Percentiles rank a stretch among this genome's conserved stretches.
phyloP scores from a whole-genome alignment of 2,797 vertebrate species.

The Alfaro cultratus region DNA sequence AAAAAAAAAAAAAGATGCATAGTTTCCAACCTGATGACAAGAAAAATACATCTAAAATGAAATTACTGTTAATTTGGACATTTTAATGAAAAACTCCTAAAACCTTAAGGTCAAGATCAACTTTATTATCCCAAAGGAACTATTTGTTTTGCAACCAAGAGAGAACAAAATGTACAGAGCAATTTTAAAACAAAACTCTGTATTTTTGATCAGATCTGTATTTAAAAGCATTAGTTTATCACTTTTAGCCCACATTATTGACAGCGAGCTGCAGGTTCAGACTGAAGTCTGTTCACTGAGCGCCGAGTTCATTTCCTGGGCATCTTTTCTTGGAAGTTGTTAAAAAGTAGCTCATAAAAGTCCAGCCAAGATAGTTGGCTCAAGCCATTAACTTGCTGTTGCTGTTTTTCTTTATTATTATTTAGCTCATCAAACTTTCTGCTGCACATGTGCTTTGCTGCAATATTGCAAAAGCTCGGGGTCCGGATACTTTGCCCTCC shows the following conservation, averaged over 20 bases:
- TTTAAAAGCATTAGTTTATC: not conserved
- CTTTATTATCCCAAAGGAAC: not conserved
- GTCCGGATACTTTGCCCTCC: not conserved
- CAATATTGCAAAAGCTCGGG: not conserved
- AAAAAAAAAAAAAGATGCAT: not conserved
- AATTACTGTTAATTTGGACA: not conserved
- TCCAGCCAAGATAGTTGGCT: not conserved
- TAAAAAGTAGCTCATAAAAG: conserved; percentile 1
- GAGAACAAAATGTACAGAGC: not conserved
- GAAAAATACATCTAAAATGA: not conserved
- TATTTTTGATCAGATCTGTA: not conserved
- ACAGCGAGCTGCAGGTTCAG: not conserved
- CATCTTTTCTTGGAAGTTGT: not conserved
- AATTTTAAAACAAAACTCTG: not conserved
- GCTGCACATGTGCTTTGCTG: not conserved
- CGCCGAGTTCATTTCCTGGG: not conserved
- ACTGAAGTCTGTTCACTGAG: not conserved
- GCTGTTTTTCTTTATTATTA: conserved; percentile 1
- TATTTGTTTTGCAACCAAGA: not conserved
- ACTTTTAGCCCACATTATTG: not conserved
- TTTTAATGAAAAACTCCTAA: not conserved
- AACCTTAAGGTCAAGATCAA: not conserved
- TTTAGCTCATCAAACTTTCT: not conserved
- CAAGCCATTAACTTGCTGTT: not conserved
- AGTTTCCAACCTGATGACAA: not conserved